Percentiles rank a stretch among this genome's conserved stretches.
Evolutionary conservation across 2,797 vertebrate genomes (phyloP).

Genomic region (Enteromius viviparus): DNA sequence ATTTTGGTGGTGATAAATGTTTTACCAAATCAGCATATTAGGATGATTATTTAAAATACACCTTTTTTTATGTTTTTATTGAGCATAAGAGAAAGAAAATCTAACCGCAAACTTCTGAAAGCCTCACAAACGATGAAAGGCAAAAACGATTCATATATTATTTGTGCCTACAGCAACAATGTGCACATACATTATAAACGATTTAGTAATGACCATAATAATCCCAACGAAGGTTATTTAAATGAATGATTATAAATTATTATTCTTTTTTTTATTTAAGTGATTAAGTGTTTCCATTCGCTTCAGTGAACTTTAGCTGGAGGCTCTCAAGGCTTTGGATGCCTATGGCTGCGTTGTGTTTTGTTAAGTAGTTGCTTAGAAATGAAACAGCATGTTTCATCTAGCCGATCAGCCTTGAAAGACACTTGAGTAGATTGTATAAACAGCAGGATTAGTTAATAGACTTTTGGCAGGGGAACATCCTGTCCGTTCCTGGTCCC

Average conservation of each 20-base stretch:
- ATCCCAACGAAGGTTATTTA: slow-evolving; percentile 47
- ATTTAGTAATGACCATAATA: slow-evolving; percentile 47
- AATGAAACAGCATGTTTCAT: slow-evolving; percentile 77
- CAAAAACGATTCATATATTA: slow-evolving; percentile 26
- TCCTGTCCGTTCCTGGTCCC: slow-evolving; percentile 57
- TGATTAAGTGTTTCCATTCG: slow-evolving; percentile 54
- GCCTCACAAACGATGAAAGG: not conserved
- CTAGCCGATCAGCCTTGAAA: slow-evolving; percentile 72
- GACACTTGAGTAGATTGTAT: slow-evolving; percentile 72
- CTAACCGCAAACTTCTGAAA: not conserved
- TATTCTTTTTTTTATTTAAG: slow-evolving; percentile 30
- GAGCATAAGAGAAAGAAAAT: not conserved
- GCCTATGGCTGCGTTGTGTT: slow-evolving; percentile 70
- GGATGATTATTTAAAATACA: not conserved
- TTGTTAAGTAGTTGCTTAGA: slow-evolving; percentile 80
- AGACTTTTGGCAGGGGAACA: slow-evolving; percentile 69
- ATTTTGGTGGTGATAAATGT: not conserved
- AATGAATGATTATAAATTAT: slow-evolving; percentile 21
- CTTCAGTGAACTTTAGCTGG: slow-evolving; percentile 48
- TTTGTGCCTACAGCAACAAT: slow-evolving; percentile 5
- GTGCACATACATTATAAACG: slow-evolving; percentile 18
- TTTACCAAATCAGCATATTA: not conserved
- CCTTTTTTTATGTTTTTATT: not conserved
- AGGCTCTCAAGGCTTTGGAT: slow-evolving; percentile 20
- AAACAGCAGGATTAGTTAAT: slow-evolving; percentile 78